These are phyloP conservation scores for Gymnothorax reevesii DNA, from an alignment of 2,797 vertebrate species.

Conservation along the genomic window DNA sequence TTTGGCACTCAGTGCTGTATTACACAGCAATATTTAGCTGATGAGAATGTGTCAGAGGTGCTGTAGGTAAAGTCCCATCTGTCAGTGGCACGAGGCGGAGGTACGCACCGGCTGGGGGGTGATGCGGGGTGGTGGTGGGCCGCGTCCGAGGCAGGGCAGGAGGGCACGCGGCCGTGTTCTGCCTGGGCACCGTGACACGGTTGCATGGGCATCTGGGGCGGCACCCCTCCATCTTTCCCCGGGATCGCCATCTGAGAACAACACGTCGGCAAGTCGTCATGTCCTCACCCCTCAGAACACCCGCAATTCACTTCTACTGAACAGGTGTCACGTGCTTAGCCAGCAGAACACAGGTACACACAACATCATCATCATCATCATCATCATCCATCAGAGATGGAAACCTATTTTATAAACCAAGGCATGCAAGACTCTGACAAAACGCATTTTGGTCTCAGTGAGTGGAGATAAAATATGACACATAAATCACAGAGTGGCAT, in stretches of 20 bases:
- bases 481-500: not conserved
- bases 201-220: constrained; percentile 71
- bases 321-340: not conserved
- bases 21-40: no score
- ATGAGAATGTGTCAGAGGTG: not conserved
- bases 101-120: constrained; percentile 83
- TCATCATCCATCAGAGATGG: not conserved
- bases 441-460: not conserved
- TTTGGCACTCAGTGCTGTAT: no score
- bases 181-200: constrained; percentile 81
- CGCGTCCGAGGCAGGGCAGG: constrained; percentile 70
- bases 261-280: constrained; percentile 14
- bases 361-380: not conserved
- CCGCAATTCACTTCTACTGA: not conserved
- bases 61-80: not conserved
- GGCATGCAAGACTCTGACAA: not conserved
- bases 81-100: not conserved
- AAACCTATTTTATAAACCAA: not conserved
- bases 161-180: constrained; percentile 73
- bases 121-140: constrained; percentile 73
- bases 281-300: not conserved
- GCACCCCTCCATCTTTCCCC: constrained; percentile 86
- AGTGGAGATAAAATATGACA: not conserved
- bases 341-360: not conserved
- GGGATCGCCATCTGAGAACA: constrained; percentile 73